Conservation (phyloP, 2,888 invertebrate genomes). For the Xanthorhoe spadicearia region DNA sequence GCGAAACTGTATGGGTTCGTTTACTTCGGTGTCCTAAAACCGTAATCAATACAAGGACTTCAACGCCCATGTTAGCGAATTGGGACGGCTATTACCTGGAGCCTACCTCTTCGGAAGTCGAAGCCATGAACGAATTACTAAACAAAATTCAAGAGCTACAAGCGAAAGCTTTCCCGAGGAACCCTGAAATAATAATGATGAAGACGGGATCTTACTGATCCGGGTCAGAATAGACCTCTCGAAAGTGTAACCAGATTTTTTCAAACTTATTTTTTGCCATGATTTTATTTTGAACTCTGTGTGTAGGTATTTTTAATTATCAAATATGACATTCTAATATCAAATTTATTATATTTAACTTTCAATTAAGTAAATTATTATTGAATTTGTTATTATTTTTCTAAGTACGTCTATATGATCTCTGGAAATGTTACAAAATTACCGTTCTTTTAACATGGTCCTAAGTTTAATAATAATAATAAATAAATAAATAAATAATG, state of each 20-base stretch:
- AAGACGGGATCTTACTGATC: constrained; percentile 18
- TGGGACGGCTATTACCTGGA: constrained; percentile 43
- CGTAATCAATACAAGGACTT: constrained; percentile 22
- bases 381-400: no score
- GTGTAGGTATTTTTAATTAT: not conserved
- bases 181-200: constrained; percentile 40
- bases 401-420: no score
- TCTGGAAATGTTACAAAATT: not conserved
- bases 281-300: not conserved
- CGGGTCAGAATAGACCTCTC: constrained; percentile 30
- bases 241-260: constrained; percentile 15
- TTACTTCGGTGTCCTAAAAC: not conserved
- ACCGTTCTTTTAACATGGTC: not conserved
- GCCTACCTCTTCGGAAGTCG: constrained; percentile 35
- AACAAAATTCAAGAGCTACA: constrained; percentile 31
- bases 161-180: constrained; percentile 28
- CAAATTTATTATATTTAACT: no score
- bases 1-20: no score
- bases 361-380: no score
- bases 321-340: no score
- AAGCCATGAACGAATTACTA: constrained; percentile 33
- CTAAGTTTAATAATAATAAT: no score
- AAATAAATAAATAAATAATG: no score
- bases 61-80: constrained; percentile 37
- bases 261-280: not conserved